These are phyloP conservation scores for Drosophila ercepeae DNA, from an alignment of 1,140 invertebrate species.

Conservation along the genomic window DNA sequence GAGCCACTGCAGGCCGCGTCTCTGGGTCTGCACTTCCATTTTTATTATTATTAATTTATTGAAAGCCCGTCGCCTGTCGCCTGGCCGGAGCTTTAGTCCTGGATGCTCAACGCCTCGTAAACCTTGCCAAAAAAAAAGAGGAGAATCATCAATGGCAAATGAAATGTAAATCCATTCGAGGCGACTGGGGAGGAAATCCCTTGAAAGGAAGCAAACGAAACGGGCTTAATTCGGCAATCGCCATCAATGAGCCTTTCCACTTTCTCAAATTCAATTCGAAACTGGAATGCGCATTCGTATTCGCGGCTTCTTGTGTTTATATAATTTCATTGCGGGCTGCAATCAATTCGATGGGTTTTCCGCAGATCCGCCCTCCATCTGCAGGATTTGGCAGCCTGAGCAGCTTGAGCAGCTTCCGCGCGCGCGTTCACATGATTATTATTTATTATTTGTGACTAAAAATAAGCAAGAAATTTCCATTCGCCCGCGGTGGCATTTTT, in stretches of 20 bases:
- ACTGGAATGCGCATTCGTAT: constrained; percentile 31
- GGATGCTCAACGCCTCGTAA: constrained; percentile 68
- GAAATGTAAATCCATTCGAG: constrained; percentile 70
- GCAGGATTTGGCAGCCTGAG: constrained; percentile 33
- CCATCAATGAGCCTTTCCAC: constrained; percentile 50
- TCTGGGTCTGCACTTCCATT: constrained; percentile 10
- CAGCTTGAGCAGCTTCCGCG: constrained; percentile 52
- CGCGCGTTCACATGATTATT: constrained; percentile 47
- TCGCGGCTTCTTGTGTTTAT: constrained; percentile 65
- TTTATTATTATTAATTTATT: constrained; percentile 77
- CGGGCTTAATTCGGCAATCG: constrained; percentile 71
- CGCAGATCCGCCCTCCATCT: constrained; percentile 20
- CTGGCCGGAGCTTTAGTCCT: constrained; percentile 26
- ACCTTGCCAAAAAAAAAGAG: constrained; percentile 61
- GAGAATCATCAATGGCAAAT: constrained; percentile 65
- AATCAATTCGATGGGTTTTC: constrained; percentile 73
- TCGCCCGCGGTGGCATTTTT: constrained; percentile 35
- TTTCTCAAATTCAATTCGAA: neutral
- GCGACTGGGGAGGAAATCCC: constrained; percentile 35
- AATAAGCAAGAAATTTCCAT: constrained; percentile 50
- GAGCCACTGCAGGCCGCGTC: constrained; percentile 36
- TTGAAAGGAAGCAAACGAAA: constrained; percentile 34
- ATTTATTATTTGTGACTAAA: constrained; percentile 62
- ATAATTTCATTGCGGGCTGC: constrained; percentile 77
- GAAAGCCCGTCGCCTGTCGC: constrained; percentile 56